Percentiles rank a stretch among this genome's conserved stretches.
Conservation (phyloP, 2,888 invertebrate species). For the Andrena flavipes region DNA sequence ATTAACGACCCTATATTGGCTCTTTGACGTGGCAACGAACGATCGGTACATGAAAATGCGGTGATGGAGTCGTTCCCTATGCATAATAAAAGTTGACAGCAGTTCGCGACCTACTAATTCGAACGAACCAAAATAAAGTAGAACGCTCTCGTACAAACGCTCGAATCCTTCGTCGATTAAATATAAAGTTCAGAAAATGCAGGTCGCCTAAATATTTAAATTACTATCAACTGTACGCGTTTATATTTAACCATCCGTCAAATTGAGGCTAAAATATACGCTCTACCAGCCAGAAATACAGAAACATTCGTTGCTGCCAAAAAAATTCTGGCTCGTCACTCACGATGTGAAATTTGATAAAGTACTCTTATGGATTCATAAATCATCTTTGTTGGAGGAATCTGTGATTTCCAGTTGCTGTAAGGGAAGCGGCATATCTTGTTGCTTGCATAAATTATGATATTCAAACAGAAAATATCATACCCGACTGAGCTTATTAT, state of each 20-base stretch:
- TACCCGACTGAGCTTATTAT: too few relatives aligned
- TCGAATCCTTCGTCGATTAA: constrained; percentile 2
- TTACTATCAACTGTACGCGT: neutral
- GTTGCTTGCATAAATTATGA: too few relatives aligned
- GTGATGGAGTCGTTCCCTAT: constrained; percentile 5
- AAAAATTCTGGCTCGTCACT: neutral
- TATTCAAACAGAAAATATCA: too few relatives aligned
- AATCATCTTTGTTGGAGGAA: too few relatives aligned
- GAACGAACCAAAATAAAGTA: constrained; percentile 23
- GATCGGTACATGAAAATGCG: constrained; percentile 26
- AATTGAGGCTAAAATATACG: neutral
- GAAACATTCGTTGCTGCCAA: neutral
- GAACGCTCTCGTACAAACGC: neutral
- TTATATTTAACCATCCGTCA: neutral
- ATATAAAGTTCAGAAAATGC: neutral
- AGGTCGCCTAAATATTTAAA: neutral
- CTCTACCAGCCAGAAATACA: neutral
- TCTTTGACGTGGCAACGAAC: constrained; percentile 21
- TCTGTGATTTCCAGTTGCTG: too few relatives aligned
- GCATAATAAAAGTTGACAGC: constrained; percentile 45
- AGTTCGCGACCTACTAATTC: constrained; percentile 27
- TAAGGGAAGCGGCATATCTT: too few relatives aligned
- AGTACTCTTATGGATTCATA: neutral
- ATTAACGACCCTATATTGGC: constrained; percentile 34
- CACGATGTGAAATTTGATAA: neutral